phyloP scores from a whole-genome alignment of 2,797 vertebrate genomes.

The Gouania willdenowi region DNA sequence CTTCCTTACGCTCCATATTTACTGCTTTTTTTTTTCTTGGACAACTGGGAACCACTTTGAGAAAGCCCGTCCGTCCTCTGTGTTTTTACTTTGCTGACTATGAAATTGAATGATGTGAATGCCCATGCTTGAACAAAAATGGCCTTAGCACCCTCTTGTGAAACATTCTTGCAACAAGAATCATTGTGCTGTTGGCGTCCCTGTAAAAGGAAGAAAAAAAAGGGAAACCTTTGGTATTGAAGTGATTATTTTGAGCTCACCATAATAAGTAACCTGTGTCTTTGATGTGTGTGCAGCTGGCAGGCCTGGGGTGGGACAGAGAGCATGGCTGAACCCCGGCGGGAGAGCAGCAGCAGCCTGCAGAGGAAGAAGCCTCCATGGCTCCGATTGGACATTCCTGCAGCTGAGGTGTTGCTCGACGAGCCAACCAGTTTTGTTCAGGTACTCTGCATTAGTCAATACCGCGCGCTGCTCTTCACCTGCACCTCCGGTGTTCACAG shows the following conservation, averaged over 20 bases:
- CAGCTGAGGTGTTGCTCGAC: slow-evolving; percentile 73
- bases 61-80: slow-evolving; percentile 12
- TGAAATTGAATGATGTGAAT: slow-evolving; percentile 14
- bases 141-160: slow-evolving; percentile 51
- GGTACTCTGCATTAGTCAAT: slow-evolving; percentile 61
- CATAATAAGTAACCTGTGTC: not conserved
- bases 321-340: slow-evolving; percentile 86
- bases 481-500: not conserved
- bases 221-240: too few species aligned
- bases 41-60: slow-evolving; percentile 15
- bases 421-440: slow-evolving; percentile 82
- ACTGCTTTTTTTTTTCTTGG: slow-evolving; percentile 16
- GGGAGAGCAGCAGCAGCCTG: slow-evolving; percentile 93
- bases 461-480: not conserved
- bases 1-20: slow-evolving; percentile 28
- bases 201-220: not conserved
- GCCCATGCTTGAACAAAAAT: slow-evolving; percentile 6
- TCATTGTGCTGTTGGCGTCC: not conserved
- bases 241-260: too few species aligned
- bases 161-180: slow-evolving; percentile 13
- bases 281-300: slow-evolving; percentile 61
- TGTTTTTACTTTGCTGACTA: slow-evolving; percentile 13
- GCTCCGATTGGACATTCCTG: slow-evolving; percentile 92
- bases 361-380: slow-evolving; percentile 98
- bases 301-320: slow-evolving; percentile 63